Evolutionary conservation across 2,797 vertebrate genomes (phyloP), one percentile per base, ranked within the genome.

Genomic region (Myripristis murdjan): DNA sequence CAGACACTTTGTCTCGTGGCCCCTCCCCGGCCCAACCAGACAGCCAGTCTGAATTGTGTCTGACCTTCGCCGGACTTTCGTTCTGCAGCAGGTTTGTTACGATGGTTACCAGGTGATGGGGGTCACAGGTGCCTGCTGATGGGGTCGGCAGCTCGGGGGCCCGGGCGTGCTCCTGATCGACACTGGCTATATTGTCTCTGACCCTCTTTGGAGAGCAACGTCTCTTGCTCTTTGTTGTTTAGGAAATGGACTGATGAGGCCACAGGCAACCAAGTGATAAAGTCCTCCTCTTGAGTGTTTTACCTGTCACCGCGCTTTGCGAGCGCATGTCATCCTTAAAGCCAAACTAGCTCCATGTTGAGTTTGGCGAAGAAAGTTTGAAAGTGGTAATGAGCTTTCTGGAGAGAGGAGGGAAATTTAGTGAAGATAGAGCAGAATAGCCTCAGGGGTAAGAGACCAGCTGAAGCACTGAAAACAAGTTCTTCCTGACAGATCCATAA

Each of bases 61-160:
- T 86, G 85, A 90, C 91, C 85, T 90, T 81, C 70, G 20, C 28
- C 62, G 1, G 53, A 54, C 67, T 80, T 79, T 70, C 8, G 31
- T 67, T 80, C 77, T 68, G 63, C 69, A n/a, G n/a, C 41, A 8
- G 59, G 52, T 82, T 84, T 71, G 87, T 89, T 79, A 14, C 87
- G 69, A 77, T 70, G 72, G 87, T 47, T 67, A 77, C 83, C 8
- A 26, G 3, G 48, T 8, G 73, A 81, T 4, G 9, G 65, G n/a
- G 75, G 81, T 57, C 81, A 65, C 72, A 68, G 79, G 81, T 82
- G 77, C 15, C 55, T 0, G 15, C 64, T 63, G 75, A 89, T 70
- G 33, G 72, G 72, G 76, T 83, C 60, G 82, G 67, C 65, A n/a
- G 48, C 51, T 60, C 28, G 1, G 0, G 52, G 0, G 37, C 22